These are phyloP conservation scores for Pseudorhiza aurosa DNA, from an alignment of 30 jellyfish, hydroid and myxozoan genomes.

Conservation along the genomic window DNA sequence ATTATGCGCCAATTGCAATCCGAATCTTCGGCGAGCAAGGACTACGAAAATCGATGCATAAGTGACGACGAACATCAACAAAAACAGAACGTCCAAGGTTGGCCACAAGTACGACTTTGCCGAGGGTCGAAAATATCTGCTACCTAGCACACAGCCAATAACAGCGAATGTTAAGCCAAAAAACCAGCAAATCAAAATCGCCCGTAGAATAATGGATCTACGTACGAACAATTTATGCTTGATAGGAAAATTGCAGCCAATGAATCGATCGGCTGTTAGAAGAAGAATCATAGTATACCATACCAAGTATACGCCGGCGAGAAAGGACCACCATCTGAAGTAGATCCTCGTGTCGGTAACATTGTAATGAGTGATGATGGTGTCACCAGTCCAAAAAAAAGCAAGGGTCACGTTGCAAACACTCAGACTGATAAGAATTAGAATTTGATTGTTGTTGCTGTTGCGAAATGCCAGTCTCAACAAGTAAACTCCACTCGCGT, in stretches of 20 bases:
- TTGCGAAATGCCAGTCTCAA: not conserved
- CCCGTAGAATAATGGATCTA: not conserved
- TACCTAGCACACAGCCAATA: not conserved
- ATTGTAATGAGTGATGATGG: not conserved
- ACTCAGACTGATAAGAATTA: slow-evolving; percentile 1
- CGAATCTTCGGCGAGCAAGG: slow-evolving; percentile 6
- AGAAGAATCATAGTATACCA: slow-evolving; percentile 23
- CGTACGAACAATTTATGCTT: slow-evolving; percentile 15
- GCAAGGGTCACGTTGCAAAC: not conserved
- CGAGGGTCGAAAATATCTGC: not conserved
- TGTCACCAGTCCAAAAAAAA: not conserved
- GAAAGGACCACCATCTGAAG: slow-evolving; percentile 13
- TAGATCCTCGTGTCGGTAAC: not conserved
- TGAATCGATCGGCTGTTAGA: slow-evolving; percentile 24
- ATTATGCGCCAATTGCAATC: not conserved
- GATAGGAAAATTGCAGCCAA: slow-evolving; percentile 32
- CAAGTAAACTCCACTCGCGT: slow-evolving; percentile 4
- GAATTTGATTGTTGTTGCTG: not conserved
- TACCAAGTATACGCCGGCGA: slow-evolving; percentile 8
- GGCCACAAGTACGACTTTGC: not conserved
- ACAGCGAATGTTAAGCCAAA: not conserved
- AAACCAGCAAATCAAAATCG: not conserved
- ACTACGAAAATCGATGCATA: slow-evolving; percentile 13
- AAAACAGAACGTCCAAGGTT: not conserved
- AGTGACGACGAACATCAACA: not conserved